Conservation (phyloP, 2,113 vertebrate genomes). For the Calyptommatus sinebrachiatus region DNA sequence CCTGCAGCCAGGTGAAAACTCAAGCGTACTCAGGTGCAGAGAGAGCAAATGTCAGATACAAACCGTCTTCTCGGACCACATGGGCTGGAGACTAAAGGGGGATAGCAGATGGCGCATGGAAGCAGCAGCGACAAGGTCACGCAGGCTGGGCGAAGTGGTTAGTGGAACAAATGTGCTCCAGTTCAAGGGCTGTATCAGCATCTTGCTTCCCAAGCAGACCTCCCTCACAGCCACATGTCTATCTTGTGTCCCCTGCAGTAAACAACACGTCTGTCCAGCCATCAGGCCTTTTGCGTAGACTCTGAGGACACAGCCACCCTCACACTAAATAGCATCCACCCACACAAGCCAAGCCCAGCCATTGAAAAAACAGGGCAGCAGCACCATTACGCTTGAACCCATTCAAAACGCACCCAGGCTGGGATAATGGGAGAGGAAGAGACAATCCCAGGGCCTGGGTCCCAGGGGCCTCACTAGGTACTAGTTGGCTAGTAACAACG, state of each 20-base stretch:
- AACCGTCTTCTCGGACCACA: fast-evolving
- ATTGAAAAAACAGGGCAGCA: neutral
- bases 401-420: fast-evolving
- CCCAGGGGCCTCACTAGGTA: too few species aligned
- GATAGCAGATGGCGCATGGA: neutral
- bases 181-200: neutral
- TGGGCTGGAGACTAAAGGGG: fast-evolving
- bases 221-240: neutral
- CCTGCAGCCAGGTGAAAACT: neutral
- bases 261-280: fast-evolving
- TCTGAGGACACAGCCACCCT: fast-evolving
- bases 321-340: neutral
- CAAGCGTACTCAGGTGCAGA: fast-evolving
- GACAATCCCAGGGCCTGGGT: too few species aligned
- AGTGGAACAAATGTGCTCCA: neutral
- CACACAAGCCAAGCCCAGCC: fast-evolving
- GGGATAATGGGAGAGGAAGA: neutral
- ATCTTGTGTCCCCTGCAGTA: fast-evolving
- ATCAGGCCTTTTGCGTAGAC: fast-evolving
- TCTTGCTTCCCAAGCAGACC: conserved; percentile 21
- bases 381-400: fast-evolving
- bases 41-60: fast-evolving
- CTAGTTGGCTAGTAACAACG: too few species aligned
- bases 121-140: conserved; percentile 38
- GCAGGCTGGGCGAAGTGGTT: neutral